These are phyloP conservation scores for Cabera pusaria DNA, from an alignment of 2,888 invertebrate genomes.

Conservation along the genomic window DNA sequence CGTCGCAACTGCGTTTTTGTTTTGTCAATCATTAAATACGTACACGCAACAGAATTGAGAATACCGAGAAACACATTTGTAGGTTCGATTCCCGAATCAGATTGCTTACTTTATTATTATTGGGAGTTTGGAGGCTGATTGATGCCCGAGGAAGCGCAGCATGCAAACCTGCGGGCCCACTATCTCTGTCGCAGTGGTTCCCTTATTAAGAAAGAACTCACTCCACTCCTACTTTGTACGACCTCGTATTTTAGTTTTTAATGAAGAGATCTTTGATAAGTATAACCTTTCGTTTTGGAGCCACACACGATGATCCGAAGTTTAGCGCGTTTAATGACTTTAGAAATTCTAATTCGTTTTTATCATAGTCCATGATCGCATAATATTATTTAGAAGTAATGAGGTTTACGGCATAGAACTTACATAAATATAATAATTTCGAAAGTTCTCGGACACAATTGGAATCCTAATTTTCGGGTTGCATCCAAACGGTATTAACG, in stretches of 20 bases:
- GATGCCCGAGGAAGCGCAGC: slow-evolving; percentile 50
- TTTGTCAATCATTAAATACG: slow-evolving; percentile 37
- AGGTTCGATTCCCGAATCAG: slow-evolving; percentile 56
- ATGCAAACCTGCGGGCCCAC: slow-evolving; percentile 43
- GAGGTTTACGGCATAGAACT: slow-evolving; percentile 5
- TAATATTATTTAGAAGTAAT: slow-evolving; percentile 9
- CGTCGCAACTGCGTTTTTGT: slow-evolving; percentile 33
- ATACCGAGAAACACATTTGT: slow-evolving; percentile 59
- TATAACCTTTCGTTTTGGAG: slow-evolving; percentile 39
- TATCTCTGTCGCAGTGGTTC: slow-evolving; percentile 24
- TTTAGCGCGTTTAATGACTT: slow-evolving; percentile 34
- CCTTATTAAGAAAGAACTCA: slow-evolving; percentile 40
- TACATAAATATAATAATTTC: slow-evolving; percentile 16
- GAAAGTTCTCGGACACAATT: slow-evolving; percentile 2
- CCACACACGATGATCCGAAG: slow-evolving; percentile 55
- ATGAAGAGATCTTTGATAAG: slow-evolving; percentile 60
- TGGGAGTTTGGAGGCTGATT: slow-evolving; percentile 54
- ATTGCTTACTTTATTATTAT: slow-evolving; percentile 65
- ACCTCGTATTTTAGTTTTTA: slow-evolving; percentile 51
- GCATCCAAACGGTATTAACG: too few species aligned
- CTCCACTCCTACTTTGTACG: slow-evolving; percentile 33
- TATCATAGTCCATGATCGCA: slow-evolving; percentile 24
- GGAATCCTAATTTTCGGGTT: neutral
- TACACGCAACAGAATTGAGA: slow-evolving; percentile 49
- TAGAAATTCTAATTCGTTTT: slow-evolving; percentile 34